Conservation (phyloP, 2,888 invertebrate species). For the Thereva nobilitata region DNA sequence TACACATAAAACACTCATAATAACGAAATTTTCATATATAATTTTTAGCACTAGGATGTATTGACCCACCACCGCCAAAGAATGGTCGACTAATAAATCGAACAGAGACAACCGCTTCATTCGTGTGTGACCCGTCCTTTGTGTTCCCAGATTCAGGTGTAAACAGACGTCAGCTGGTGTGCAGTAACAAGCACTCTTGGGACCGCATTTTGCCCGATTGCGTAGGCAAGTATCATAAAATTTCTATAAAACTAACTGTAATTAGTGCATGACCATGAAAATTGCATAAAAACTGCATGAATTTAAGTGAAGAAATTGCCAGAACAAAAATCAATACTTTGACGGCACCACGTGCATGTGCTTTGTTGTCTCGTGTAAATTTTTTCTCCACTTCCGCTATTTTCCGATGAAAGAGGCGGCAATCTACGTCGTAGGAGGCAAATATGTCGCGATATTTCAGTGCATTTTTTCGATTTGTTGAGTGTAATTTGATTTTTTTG, state of each 20-base stretch:
- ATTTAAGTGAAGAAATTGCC: no score
- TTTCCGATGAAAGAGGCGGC: no score
- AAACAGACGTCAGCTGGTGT: constrained; percentile 66
- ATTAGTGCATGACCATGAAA: constrained; percentile 11
- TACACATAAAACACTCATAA: no score
- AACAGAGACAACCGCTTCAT: constrained; percentile 68
- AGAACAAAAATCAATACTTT: no score
- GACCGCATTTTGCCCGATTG: constrained; percentile 67
- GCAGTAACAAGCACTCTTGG: constrained; percentile 70
- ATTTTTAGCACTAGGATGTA: constrained; percentile 68
- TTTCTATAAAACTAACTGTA: not conserved
- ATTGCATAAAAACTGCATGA: not conserved
- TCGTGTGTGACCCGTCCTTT: constrained; percentile 70
- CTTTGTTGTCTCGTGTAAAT: no score
- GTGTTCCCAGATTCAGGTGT: constrained; percentile 70
- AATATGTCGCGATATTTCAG: no score
- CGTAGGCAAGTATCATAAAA: constrained; percentile 62
- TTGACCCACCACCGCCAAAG: constrained; percentile 66
- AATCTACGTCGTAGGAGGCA: no score
- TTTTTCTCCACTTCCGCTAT: no score
- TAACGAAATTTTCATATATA: not conserved
- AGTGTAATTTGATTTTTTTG: no score
- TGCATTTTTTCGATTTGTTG: no score
- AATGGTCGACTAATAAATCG: constrained; percentile 71
- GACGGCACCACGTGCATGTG: no score